A percentile compares a stretch with the other conserved stretches of the same genome.
These are phyloP conservation scores for Numida meleagris DNA, from an alignment of 2,113 vertebrate species.

Conservation along the genomic window DNA sequence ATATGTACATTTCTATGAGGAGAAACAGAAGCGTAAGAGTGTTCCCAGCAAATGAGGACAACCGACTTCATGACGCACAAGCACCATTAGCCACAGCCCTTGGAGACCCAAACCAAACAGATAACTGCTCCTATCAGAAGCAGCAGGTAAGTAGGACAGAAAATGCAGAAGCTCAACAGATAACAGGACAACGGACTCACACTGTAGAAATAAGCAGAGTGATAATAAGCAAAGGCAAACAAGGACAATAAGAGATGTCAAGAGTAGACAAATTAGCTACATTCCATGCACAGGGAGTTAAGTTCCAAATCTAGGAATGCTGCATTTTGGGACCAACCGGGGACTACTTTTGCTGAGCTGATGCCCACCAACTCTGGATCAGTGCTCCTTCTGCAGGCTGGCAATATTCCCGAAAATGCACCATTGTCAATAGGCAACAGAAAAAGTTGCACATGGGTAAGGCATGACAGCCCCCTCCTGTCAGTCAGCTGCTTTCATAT, in stretches of 20 bases:
- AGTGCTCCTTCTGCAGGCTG: not conserved
- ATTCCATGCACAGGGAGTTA: not conserved
- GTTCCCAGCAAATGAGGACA: not conserved
- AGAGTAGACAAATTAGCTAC: not conserved
- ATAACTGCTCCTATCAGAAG: not conserved
- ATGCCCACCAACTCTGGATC: not conserved
- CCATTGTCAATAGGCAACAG: not conserved
- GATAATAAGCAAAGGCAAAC: not conserved
- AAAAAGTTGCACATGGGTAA: not conserved
- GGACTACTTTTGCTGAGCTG: not conserved
- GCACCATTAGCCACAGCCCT: not conserved
- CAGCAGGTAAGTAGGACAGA: not conserved
- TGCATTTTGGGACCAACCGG: not conserved
- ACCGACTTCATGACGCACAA: not conserved
- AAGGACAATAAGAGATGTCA: not conserved
- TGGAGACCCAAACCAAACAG: not conserved
- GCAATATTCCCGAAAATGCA: not conserved
- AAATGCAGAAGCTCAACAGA: not conserved
- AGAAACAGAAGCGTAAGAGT: not conserved
- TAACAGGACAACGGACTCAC: not conserved
- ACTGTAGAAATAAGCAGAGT: not conserved
- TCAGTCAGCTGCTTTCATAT: not conserved
- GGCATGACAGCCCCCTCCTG: fast-evolving
- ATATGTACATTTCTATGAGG: not conserved
- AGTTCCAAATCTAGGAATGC: not conserved